Evolutionary conservation across 2,797 vertebrate genomes (phyloP), one percentile per base, ranked within the genome.

Genomic region (Pipistrellus nathusii): DNA sequence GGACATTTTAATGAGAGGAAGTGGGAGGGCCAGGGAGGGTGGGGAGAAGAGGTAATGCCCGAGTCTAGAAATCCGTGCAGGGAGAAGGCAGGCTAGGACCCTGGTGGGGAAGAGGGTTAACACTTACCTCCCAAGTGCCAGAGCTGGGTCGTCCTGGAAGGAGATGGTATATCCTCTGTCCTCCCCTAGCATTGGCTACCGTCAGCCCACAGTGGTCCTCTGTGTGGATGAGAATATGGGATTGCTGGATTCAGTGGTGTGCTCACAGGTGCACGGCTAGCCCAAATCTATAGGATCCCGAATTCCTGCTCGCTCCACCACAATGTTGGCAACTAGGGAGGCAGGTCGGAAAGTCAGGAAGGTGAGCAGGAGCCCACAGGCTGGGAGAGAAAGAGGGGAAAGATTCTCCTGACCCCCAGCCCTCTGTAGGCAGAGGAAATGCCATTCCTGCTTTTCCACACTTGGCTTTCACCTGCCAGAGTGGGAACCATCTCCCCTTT

Each of bases 121-220:
- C 1, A 2, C 53, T 68, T 27, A 32, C 15, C 8, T 32, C 25
- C n/a, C 0, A 13, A 20, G 57, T 27, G 13, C 17, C 30, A 35
- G 18, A 48, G 20, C 5, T 20, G 8, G 8, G 48, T 3, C 14
- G 46, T 11, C 8, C 38, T 18, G 1, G 12, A 62, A 0, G 32
- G 18, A 68, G 25, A 80, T 0, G 1, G 8, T 20, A 2, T 21
- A 14, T 41, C 72, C 30, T 41, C 12, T 41, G 6, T 17, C 0
- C 35, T 69, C 30, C 32, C 57, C 27, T 27, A 17, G 17, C 7
- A 6, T 44, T 8, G 46, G 27, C 82, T 14, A 1, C n/a, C 6
- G 0, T 53, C 27, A 13, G 41, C 55, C 4, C 23, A 5, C 15
- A 75, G 44, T 8, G 75, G 72, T 53, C 17, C 1, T 25, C 1